Evolutionary conservation across 2,888 invertebrate genomes (phyloP).

Genomic region (Oithona nana): DNA sequence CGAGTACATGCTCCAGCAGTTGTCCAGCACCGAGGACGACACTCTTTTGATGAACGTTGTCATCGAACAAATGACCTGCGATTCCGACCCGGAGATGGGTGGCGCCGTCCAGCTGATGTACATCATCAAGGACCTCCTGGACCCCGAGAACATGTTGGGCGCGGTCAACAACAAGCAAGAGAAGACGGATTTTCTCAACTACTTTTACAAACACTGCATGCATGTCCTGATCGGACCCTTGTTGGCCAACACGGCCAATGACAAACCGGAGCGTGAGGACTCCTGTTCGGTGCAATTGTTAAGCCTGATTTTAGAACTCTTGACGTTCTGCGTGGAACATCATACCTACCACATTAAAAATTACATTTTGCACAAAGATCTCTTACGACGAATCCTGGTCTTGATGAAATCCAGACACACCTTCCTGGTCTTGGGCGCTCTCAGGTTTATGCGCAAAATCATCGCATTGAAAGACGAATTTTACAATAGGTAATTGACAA

Average conservation of each 20-base stretch:
- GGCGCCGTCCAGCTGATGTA: conserved; percentile 94
- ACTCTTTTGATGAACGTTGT: conserved; percentile 74
- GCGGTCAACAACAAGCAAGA: conserved; percentile 83
- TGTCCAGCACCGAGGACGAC: conserved; percentile 53
- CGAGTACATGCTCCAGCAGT: conserved; percentile 87
- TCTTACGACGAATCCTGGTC: conserved; percentile 80
- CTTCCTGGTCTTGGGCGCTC: conserved; percentile 83
- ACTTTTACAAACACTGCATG: conserved; percentile 97
- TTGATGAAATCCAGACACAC: conserved; percentile 92
- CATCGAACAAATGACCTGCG: conserved; percentile 92
- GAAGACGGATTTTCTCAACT: conserved; percentile 91
- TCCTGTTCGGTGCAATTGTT: conserved; percentile 45
- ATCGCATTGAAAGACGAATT: conserved; percentile 95
- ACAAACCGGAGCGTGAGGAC: conserved; percentile 77
- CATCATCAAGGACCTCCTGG: conserved; percentile 71
- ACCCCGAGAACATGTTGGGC: conserved; percentile 94
- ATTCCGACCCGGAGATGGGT: conserved; percentile 88
- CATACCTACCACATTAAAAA: conserved; percentile 97
- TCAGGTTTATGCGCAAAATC: conserved; percentile 91
- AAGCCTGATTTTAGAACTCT: conserved; percentile 78
- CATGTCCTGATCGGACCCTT: conserved; percentile 91
- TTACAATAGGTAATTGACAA: too few species aligned
- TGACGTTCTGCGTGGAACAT: conserved; percentile 97
- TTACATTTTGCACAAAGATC: conserved; percentile 88
- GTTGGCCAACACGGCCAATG: conserved; percentile 72